A percentile compares a stretch with the other conserved stretches of the same genome.
These are phyloP conservation scores for Deilephila porcellus DNA, from an alignment of 2,888 invertebrate genomes.

Conservation along the genomic window DNA sequence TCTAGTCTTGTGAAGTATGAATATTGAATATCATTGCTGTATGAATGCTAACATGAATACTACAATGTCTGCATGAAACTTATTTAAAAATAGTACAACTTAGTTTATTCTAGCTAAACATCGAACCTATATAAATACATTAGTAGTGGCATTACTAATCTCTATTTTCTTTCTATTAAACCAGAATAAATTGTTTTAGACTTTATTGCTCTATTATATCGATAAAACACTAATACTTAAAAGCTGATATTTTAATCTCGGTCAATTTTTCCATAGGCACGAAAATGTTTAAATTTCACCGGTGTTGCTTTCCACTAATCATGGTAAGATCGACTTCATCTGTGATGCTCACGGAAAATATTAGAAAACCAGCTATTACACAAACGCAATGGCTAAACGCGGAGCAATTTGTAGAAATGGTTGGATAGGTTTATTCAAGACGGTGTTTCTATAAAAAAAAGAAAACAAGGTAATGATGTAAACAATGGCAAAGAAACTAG, in stretches of 20 bases:
- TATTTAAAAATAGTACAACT: too few species aligned
- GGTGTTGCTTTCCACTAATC: slow-evolving; percentile 40
- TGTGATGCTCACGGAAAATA: slow-evolving; percentile 38
- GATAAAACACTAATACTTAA: neutral
- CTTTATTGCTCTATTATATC: neutral
- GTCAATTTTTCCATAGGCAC: neutral
- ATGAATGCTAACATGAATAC: too few species aligned
- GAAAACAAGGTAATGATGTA: too few species aligned
- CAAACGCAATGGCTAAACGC: slow-evolving; percentile 30
- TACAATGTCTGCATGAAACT: too few species aligned
- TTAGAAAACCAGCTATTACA: slow-evolving; percentile 41
- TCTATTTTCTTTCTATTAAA: neutral
- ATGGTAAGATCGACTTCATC: slow-evolving; percentile 40
- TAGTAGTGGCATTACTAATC: neutral
- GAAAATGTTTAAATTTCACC: slow-evolving; percentile 36
- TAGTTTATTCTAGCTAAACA: too few species aligned
- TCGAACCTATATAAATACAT: too few species aligned
- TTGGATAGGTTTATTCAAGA: slow-evolving; percentile 9
- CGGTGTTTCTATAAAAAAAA: too few species aligned
- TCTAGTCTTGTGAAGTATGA: too few species aligned
- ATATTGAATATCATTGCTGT: too few species aligned
- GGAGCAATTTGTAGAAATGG: slow-evolving; percentile 29
- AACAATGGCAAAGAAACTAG: too few species aligned
- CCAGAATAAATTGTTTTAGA: neutral
- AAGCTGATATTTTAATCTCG: neutral